Evolutionary conservation across 2,888 invertebrate genomes (phyloP).

Genomic region (Ditula angustiorana): DNA sequence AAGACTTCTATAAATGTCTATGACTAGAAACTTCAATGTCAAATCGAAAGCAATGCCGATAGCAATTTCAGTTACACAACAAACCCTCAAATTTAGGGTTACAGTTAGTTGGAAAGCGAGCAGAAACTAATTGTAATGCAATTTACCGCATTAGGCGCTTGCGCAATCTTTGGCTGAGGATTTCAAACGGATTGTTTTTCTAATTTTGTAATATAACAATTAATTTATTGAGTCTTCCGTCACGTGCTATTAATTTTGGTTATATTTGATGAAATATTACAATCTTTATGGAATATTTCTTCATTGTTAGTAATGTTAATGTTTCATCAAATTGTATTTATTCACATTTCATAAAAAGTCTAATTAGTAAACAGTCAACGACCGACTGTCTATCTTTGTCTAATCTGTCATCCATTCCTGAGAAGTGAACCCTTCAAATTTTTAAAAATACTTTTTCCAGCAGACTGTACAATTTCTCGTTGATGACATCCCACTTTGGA

Average conservation of each 20-base stretch:
- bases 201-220: slow-evolving; percentile 36
- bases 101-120: slow-evolving; percentile 64
- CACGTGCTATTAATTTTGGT: slow-evolving; percentile 14
- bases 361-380: too few relatives aligned
- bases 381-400: too few relatives aligned
- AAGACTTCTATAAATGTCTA: too few relatives aligned
- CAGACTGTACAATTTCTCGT: too few relatives aligned
- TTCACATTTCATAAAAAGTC: too few relatives aligned
- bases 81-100: slow-evolving; percentile 47
- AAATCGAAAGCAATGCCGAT: slow-evolving; percentile 18
- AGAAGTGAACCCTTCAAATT: too few relatives aligned
- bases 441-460: too few relatives aligned
- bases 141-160: slow-evolving; percentile 59
- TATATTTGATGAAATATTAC: slow-evolving; percentile 22
- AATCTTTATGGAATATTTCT: neutral
- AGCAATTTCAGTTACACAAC: slow-evolving; percentile 25
- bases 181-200: slow-evolving; percentile 48
- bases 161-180: slow-evolving; percentile 50
- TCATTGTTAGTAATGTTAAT: neutral
- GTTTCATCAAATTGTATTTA: neutral
- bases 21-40: neutral
- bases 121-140: slow-evolving; percentile 62
- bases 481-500: too few relatives aligned
- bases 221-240: slow-evolving; percentile 17
- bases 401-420: too few relatives aligned